Evolutionary conservation across 2,113 vertebrate species (phyloP), one percentile per base, ranked within the genome.

Genomic region (Podarcis raffonei): DNA sequence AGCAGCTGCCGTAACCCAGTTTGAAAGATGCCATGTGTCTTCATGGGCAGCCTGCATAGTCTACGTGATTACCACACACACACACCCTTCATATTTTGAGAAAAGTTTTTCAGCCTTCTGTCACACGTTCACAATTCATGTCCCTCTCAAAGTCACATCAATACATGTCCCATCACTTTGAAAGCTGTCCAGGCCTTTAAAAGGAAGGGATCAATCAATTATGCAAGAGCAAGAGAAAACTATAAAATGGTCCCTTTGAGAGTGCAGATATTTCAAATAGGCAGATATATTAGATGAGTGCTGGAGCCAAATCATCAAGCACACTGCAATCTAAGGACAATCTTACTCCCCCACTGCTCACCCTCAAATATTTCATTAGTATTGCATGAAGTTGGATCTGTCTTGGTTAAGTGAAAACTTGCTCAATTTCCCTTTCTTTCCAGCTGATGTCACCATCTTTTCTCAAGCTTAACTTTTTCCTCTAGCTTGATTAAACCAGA

Each of bases 121-220:
- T 72, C 69, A 30, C 37, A 42, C 23, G n/a, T 0, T 0, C 1
- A 22, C 23, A 59, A 85, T 75, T 48, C 66, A 76, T 39, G 12
- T 30, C 3, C 27, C 90, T 77, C 82, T 53, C 0, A 1, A n/a
- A 92, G 75, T 30, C 57, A 84, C 82, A 87, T 91, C 93, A 25
- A 25, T 81, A 32, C 77, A 66, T 13, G 81, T 27, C 81, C 89
- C 12, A 0, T 8, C 68, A 62, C 84, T 84, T 75, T 89, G 88
- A 84, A 39, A 92, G 88, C 88, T 85, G 35, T 20, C 88, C 90
- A 69, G 71, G 87, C 80, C 1, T 62, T 76, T 4, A n/a, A 57
- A 88, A 89, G 88, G 89, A 37, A 82, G 3, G 74, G 89, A 90
- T 95, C 93, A 82, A 94, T 93, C 94, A 71, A 16, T 93, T 85